Evolutionary conservation across 2,797 vertebrate species (phyloP), one percentile per base, ranked within the genome.

Genomic region (Triplophysa yarkandensis): DNA sequence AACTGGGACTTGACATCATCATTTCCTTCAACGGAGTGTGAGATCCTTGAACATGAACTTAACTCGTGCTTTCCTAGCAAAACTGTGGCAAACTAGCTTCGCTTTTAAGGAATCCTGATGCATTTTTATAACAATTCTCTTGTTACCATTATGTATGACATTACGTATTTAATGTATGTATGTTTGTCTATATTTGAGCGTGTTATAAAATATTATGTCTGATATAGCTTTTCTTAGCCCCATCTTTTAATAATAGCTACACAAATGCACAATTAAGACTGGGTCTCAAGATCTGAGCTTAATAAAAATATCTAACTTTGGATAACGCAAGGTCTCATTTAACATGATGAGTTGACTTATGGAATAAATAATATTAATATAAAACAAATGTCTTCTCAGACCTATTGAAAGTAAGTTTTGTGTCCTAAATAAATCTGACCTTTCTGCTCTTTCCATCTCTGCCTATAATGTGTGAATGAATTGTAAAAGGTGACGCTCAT

Each of bases 21-120:
- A 17, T 68, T 89, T 88, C 88, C 85, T 88, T 73, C 80, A 65
- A 85, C 41, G 46, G 68, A 84, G 83, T 78, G 71, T 76, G 82
- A 71, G 83, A 83, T 63, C 55, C 25, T 57, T 72, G 77, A 77
- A 66, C 3, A 17, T 75, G 65, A 85, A 71, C 71, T 58, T 62
- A 44, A 70, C 41, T 68, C 50, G 80, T 61, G 52, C 44, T 8
- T 23, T 63, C 77, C 46, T 14, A 10, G 36, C 43, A 16, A 58
- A 39, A 19, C 39, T 44, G 10, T 62, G n/a, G n/a, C 17, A 55
- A 9, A 48, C 1, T 17, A 58, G 21, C 3, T 63, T 71, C 63
- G 21, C 11, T 71, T 25, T 27, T 57, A 46, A 39, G 34, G 43
- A 4, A 8, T 9, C 2, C 2, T 54, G 52, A 27, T 16, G 7